phyloP scores from a whole-genome alignment of 2,113 vertebrate genomes.

The Salvelinus sp. region DNA sequence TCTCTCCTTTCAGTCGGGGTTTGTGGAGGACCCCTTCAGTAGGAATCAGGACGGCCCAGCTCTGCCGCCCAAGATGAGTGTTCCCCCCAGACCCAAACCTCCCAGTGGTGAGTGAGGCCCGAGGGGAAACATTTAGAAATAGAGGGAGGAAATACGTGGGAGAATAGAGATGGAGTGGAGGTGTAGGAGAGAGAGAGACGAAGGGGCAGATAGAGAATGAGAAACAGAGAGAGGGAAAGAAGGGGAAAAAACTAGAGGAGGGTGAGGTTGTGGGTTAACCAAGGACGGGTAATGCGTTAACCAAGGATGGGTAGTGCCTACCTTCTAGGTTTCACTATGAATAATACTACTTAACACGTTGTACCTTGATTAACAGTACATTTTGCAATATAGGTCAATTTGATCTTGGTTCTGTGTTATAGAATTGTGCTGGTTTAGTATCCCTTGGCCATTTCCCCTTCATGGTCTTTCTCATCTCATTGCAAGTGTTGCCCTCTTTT shows the following conservation, averaged over 20 bases:
- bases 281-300: not conserved
- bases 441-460: not conserved
- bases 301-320: not conserved
- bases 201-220: not conserved
- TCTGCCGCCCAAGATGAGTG: constrained; percentile 91
- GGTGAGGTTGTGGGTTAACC: not conserved
- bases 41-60: constrained; percentile 90
- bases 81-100: constrained; percentile 91
- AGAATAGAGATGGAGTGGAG: not conserved
- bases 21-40: constrained; percentile 91
- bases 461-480: not conserved
- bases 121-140: not conserved
- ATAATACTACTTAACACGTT: no score
- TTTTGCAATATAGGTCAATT: no score
- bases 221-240: not conserved
- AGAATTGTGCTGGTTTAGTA: not conserved
- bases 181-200: not conserved
- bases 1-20: constrained; percentile 75
- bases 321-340: not conserved
- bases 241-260: not conserved
- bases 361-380: no score
- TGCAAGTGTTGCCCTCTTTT: not conserved
- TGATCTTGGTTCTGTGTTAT: not conserved
- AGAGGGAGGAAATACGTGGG: not conserved
- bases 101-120: constrained; percentile 87